Evolutionary conservation across 2,113 vertebrate species (phyloP), one percentile per base, ranked within the genome.

Genomic region (Lutjanus erythropterus): DNA sequence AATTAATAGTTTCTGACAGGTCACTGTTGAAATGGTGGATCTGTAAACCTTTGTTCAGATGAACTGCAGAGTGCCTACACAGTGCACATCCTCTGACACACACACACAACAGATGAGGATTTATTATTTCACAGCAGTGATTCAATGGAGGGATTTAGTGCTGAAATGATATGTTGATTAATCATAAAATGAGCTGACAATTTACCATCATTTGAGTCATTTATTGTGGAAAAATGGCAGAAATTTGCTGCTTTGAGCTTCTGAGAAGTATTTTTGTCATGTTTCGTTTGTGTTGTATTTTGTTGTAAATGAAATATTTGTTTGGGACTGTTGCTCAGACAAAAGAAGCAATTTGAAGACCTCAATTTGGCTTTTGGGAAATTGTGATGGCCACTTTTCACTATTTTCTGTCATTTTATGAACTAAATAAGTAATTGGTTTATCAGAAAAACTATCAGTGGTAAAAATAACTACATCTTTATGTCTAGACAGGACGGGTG

Each of bases 81-180:
- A 1, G 5, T 27, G 50, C 2, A 27, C 2, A 6, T 25, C n/a
- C 1, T 53, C 50, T 52, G 10, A 52, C 5, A 5, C 10, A 6
- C 12, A 27, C n/a, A n/a, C n/a, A n/a, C n/a, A n/a, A n/a, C n/a
- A n/a, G n/a, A n/a, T n/a, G n/a, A n/a, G n/a, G n/a, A n/a, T n/a
- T n/a, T n/a, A n/a, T n/a, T n/a, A n/a, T n/a, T n/a, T n/a, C n/a
- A n/a, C 25, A 16, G 21, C 16, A 37, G 5, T 35, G 4, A 25
- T 35, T 39, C 27, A 44, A n/a, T n/a, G n/a, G n/a, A n/a, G n/a
- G 61, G 29, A 61, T 55, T 58, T 25, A 44, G 61, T 23, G 61
- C 35, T 60, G n/a, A 49, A 39, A 44, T 1, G 42, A 41, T 60
- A 12, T 41, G 18, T 23, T 50, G 35, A 44, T 64, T 8, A 18